phyloP scores from a whole-genome alignment of 2,113 vertebrate species.

The Ammospiza nelsoni region DNA sequence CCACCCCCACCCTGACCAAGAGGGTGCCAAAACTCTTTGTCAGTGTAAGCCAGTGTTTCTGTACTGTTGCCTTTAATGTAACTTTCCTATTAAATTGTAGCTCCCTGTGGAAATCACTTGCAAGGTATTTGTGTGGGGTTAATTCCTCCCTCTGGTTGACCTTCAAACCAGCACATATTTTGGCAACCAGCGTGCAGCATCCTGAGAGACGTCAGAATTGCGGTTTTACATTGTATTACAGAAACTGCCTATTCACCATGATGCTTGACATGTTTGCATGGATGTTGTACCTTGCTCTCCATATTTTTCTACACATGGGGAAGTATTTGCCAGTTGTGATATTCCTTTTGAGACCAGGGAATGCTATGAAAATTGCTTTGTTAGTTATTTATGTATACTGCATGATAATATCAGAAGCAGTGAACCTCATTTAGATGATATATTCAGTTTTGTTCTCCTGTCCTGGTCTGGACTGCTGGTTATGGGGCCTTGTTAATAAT shows the following conservation, averaged over 20 bases:
- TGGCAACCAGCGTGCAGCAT: accelerated
- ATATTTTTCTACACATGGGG: background rate
- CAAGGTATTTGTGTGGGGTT: background rate
- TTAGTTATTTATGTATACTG: background rate
- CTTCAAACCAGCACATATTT: background rate
- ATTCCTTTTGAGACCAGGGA: background rate
- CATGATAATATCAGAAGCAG: background rate
- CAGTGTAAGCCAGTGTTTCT: background rate
- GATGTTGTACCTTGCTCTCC: background rate
- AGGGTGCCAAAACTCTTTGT: background rate
- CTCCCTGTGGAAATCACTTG: background rate
- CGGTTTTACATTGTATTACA: background rate
- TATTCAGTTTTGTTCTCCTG: background rate
- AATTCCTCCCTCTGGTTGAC: background rate
- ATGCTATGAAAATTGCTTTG: background rate
- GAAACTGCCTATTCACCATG: background rate
- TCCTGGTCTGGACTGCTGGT: background rate
- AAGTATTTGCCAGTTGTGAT: background rate
- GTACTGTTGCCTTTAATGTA: background rate
- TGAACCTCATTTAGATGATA: background rate
- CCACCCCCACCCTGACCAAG: background rate
- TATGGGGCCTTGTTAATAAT: background rate
- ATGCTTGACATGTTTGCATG: background rate
- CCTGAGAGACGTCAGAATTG: background rate
- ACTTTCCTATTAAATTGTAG: background rate